Percentiles rank a stretch among this genome's conserved stretches.
Evolutionary conservation across 2,113 vertebrate species (phyloP).

Genomic region (Sphaerodactylus townsendi): DNA sequence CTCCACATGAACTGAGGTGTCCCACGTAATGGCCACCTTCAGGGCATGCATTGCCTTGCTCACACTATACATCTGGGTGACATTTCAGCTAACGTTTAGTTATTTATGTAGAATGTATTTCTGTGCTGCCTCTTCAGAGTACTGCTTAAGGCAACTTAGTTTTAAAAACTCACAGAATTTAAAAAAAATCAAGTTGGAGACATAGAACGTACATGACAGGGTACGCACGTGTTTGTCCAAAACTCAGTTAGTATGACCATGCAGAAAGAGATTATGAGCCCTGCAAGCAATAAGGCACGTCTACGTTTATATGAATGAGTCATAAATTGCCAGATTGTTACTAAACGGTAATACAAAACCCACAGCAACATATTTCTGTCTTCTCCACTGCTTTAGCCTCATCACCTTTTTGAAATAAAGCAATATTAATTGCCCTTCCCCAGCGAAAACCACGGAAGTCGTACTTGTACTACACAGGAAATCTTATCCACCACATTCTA

Average conservation of each 20-base stretch:
- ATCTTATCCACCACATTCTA: not conserved
- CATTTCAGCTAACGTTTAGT: too few relatives aligned
- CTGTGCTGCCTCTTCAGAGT: too few relatives aligned
- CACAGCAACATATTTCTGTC: not conserved
- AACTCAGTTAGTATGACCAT: not conserved
- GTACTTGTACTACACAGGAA: conserved; percentile 3
- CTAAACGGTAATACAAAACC: not conserved
- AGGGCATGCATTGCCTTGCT: not conserved
- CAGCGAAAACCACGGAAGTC: not conserved
- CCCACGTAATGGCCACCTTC: not conserved
- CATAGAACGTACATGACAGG: too few relatives aligned
- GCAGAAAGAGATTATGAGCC: not conserved
- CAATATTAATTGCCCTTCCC: not conserved
- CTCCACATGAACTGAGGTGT: too few relatives aligned
- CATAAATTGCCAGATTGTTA: not conserved
- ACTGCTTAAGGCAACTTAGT: too few relatives aligned
- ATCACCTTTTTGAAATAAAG: not conserved
- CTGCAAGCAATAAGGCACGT: not conserved
- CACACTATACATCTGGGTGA: too few relatives aligned
- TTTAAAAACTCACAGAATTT: too few relatives aligned
- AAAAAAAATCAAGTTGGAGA: not conserved
- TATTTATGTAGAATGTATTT: too few relatives aligned
- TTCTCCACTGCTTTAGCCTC: not conserved
- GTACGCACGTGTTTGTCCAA: not conserved
- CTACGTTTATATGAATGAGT: too few relatives aligned